Conservation (phyloP, 2,888 invertebrate species). For the Noctua comes region DNA sequence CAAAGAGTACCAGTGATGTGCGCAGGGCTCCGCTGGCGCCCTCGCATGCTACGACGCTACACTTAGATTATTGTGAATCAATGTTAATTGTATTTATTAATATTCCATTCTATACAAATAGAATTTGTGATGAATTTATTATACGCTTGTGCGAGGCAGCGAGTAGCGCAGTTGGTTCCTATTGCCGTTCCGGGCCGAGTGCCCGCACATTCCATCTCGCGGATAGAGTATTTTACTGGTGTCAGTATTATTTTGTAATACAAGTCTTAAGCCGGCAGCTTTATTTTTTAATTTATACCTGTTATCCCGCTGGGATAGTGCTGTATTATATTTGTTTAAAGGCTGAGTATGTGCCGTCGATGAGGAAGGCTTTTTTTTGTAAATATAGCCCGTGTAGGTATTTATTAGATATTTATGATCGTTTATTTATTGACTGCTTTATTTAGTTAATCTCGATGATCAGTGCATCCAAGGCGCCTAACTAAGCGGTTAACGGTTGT, state of each 20-base stretch:
- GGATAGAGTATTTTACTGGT: constrained; percentile 88
- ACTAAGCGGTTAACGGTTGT: constrained; percentile 86
- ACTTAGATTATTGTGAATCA: constrained; percentile 82
- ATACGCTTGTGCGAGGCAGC: constrained; percentile 79
- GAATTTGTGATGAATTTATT: constrained; percentile 85
- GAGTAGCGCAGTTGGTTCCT: constrained; percentile 84
- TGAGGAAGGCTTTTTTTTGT: constrained; percentile 87
- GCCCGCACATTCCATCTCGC: constrained; percentile 88
- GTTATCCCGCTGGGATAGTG: constrained; percentile 89
- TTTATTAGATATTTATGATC: constrained; percentile 91
- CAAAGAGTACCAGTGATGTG: constrained; percentile 71
- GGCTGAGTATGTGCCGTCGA: constrained; percentile 86
- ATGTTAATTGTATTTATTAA: constrained; percentile 88
- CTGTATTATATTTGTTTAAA: constrained; percentile 90
- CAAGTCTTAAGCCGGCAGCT: constrained; percentile 89
- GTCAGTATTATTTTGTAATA: constrained; percentile 90
- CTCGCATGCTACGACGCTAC: constrained; percentile 70
- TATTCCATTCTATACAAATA: constrained; percentile 85
- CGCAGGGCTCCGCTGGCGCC: constrained; percentile 61
- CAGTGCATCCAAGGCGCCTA: constrained; percentile 82
- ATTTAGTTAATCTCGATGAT: constrained; percentile 87
- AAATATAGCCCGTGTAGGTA: constrained; percentile 90
- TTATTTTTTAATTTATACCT: constrained; percentile 90
- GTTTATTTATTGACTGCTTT: constrained; percentile 91
- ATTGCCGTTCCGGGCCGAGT: constrained; percentile 77